These are phyloP conservation scores for Anarhynchus alexandrinus DNA, from an alignment of 2,113 vertebrate species.

Conservation along the genomic window DNA sequence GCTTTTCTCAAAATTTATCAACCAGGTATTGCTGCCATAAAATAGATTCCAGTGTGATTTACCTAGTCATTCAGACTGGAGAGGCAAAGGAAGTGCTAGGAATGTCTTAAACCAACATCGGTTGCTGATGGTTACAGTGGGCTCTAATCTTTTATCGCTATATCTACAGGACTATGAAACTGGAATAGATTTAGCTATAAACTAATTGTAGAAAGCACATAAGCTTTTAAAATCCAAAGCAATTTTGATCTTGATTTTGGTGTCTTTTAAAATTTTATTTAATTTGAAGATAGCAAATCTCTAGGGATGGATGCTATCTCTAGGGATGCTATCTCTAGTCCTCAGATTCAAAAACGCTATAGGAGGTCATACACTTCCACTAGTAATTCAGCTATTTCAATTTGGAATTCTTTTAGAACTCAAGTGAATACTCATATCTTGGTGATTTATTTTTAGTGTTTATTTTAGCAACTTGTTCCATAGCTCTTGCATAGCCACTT, in stretches of 20 bases:
- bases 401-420: neutral
- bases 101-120: neutral
- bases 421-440: neutral
- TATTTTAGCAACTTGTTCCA: neutral
- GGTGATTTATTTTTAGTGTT: neutral
- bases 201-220: neutral
- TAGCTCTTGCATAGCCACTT: neutral
- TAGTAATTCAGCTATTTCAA: neutral
- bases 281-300: neutral
- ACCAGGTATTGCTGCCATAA: neutral
- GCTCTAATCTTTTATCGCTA: neutral
- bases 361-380: neutral
- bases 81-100: neutral
- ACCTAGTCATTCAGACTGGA: neutral
- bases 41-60: neutral
- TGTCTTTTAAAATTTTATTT: neutral
- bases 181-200: neutral
- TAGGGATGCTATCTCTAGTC: neutral
- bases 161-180: neutral
- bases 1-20: neutral
- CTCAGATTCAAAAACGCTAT: neutral
- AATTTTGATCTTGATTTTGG: neutral
- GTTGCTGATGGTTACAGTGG: neutral
- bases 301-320: neutral
- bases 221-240: neutral